Base-by-base conservation (phyloP, 2,797 vertebrate genomes). In the Anolis apletophallus region DNA sequence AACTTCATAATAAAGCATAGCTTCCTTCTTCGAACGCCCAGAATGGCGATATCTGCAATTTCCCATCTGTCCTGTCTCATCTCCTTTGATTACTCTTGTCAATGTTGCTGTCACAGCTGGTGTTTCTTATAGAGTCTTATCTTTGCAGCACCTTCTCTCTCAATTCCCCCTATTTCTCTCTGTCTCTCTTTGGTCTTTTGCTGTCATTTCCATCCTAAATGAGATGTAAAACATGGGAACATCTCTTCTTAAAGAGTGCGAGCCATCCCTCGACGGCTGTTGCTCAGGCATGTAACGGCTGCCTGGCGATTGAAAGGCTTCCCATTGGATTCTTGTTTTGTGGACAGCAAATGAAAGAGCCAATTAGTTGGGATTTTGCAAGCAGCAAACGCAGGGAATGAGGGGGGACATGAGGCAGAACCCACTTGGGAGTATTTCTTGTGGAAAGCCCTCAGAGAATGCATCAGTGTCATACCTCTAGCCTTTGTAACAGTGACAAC, bases 11-110 rank as follows among this genome's bases (percentile, higher is more conserved):
- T 34, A 40, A 23, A 82, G 54, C 46, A 79, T 81, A 64, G 55
- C 67, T 74, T 32, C 1, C 36, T 85, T 75, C 83, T 64, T 23
- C n/a, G 32, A 0, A 0, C 0, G 0, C 1, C 32, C 0, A 0
- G 46, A 73, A 79, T 68, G 1, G 55, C 11, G 3, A 32, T 67
- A 0, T 0, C 76, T 78, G 59, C 2, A 0, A 0, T 29, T 81
- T 77, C 80, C 61, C 8, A 34, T 85, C 75, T 26, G 80, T 61
- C 19, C 1, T 0, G 0, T 17, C 1, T 68, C 67, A 78, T 68
- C 52, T 12, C 3, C 67, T 59, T 36, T 36, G 23, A 79, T 46
- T 50, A 8, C 57, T 23, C 5, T 12, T 10, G 7, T 76, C 52
- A 46, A 55, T 55, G 23, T 14, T 16, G 32, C 59, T 19, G 57